Evolutionary conservation across 2,113 vertebrate genomes (phyloP).

Genomic region (Prietella phreatophila): DNA sequence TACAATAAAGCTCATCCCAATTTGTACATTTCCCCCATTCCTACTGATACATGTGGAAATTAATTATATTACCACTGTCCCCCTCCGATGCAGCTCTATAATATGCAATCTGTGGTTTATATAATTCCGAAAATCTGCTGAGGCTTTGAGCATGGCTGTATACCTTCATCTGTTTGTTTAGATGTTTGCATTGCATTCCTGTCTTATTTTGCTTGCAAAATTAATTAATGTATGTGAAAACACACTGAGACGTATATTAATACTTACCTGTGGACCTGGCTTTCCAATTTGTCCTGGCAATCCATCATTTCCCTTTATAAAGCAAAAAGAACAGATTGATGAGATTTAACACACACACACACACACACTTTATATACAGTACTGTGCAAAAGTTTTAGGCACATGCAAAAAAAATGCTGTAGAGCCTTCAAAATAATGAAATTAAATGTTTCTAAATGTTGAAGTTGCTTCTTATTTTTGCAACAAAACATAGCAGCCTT

Average conservation of each 20-base stretch:
- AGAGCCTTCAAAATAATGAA: no score
- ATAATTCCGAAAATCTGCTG: not conserved
- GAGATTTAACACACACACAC: not conserved
- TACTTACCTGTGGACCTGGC: conserved; percentile 80
- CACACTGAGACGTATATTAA: not conserved
- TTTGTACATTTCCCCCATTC: not conserved
- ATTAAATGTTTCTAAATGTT: no score
- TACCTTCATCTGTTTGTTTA: not conserved
- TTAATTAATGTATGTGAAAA: not conserved
- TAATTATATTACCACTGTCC: not conserved
- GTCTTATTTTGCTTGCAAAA: not conserved
- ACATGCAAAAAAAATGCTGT: no score
- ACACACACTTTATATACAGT: no score
- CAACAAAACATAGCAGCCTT: no score
- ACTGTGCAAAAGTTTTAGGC: no score
- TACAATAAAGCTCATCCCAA: not conserved
- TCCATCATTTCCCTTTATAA: conserved; percentile 78
- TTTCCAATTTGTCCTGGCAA: conserved; percentile 77
- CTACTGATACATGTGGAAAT: not conserved
- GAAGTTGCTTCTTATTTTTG: no score
- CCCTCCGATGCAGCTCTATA: not conserved
- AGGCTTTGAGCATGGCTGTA: not conserved
- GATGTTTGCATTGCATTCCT: not conserved
- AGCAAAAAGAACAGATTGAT: not conserved
- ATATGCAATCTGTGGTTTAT: not conserved